Conservation (phyloP, 2,797 vertebrate genomes). For the Sternarchorhynchus goeldii region DNA sequence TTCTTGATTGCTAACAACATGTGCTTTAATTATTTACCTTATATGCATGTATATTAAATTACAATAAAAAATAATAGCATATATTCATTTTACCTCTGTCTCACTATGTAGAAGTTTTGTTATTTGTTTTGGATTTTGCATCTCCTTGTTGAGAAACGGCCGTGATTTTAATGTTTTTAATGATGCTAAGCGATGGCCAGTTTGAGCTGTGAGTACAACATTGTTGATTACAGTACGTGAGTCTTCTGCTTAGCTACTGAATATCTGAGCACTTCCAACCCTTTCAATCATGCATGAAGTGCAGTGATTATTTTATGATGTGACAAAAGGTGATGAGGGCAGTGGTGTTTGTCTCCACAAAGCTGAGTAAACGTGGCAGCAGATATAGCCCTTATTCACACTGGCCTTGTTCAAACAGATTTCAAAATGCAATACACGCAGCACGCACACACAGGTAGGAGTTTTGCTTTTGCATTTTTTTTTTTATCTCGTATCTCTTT, state of each 20-base stretch:
- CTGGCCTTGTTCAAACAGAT: constrained; percentile 3
- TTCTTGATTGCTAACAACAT: constrained; percentile 76
- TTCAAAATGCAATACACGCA: background rate
- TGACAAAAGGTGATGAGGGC: constrained; percentile 6
- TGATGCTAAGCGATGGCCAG: no score
- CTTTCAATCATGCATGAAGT: constrained; percentile 4
- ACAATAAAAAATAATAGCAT: constrained; percentile 41
- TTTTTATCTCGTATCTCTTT: background rate
- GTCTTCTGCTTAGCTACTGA: background rate
- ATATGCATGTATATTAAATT: constrained; percentile 50
- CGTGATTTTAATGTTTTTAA: no score
- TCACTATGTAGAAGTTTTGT: background rate
- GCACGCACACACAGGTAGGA: no score
- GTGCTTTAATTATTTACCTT: constrained; percentile 71
- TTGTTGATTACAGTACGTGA: background rate
- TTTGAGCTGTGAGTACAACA: no score
- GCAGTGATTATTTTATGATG: constrained; percentile 21
- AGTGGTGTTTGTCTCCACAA: constrained; percentile 13
- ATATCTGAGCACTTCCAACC: background rate
- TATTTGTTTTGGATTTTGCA: background rate
- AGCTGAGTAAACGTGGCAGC: background rate
- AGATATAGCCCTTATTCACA: constrained; percentile 10
- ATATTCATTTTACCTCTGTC: constrained; percentile 30
- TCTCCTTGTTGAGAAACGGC: background rate
- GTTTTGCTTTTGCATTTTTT: no score